Base-by-base conservation (phyloP, 2,113 vertebrate genomes). In the Dolichallabes microphthalmus region DNA sequence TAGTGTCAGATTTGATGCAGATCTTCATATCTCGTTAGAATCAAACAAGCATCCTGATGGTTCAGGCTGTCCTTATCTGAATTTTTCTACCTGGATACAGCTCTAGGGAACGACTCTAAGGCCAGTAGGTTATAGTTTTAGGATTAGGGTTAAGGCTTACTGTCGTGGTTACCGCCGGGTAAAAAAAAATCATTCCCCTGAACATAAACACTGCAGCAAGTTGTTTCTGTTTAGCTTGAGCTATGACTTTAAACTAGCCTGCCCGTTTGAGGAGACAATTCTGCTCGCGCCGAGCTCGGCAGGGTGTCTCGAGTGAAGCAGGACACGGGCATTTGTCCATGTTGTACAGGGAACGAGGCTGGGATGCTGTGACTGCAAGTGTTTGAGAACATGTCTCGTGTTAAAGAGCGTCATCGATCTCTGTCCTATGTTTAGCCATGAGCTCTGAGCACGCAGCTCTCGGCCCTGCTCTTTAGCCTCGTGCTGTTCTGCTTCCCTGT, bases 401-500 rank as follows among this genome's bases (percentile, higher is more conserved):
- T 64, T 69, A 27, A 68, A 27, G 50, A 58, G 30, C 20, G 60
- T 74, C 82, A 27, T 74, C 27, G 53, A 66, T 83, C 82, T 74
- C 55, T 74, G 68, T 83, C 82, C 35, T 8, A 61, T 45, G 30
- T 83, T 61, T 74, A 71, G 81, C 64, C 27, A 4, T 3, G 27
- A 68, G 64, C 81, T 39, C 66, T 2, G 45, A 60, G 80, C 27
- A n/a, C 87, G 32, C 85, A 78, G 84, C 64, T 86, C 88, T 68
- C 35, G 63, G 82, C 90, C 92, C 88, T 58, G 82, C 87, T 84
- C 55, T 91, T 90, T 88, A 87, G 85, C 80, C 87, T 60, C 73
- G 58, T 87, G 86, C 89, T 89, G 90, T 92, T 89, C 88, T 86
- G 75, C 85, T 89, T 92, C 90, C 89, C 89, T 87, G 58, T 69